Evolutionary conservation across 2,113 vertebrate species (phyloP).

Genomic region (Clinocottus analis): DNA sequence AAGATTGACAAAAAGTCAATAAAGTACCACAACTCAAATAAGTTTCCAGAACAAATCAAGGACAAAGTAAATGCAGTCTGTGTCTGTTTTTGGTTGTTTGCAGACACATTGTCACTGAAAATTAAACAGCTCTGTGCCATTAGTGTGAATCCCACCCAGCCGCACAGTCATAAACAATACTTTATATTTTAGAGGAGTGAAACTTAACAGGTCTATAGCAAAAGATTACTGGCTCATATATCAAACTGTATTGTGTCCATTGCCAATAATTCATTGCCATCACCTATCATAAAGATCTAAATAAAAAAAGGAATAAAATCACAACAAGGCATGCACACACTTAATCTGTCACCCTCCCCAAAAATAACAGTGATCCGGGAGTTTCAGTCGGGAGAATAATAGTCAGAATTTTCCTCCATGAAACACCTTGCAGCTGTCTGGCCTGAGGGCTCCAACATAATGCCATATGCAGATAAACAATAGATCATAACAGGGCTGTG

Average conservation of each 20-base stretch:
- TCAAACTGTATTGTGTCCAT: background rate
- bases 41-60: background rate
- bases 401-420: constrained; percentile 26
- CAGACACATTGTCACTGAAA: background rate
- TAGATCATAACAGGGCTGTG: constrained; percentile 71
- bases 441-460: constrained; percentile 33
- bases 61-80: background rate
- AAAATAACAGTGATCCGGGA: constrained; percentile 10
- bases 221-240: background rate
- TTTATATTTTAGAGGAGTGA: background rate
- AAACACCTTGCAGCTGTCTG: constrained; percentile 56
- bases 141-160: background rate
- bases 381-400: constrained; percentile 25
- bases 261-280: background rate
- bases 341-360: background rate
- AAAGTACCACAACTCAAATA: background rate
- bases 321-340: background rate
- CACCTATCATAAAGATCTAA: background rate
- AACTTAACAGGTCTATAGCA: background rate
- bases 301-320: background rate
- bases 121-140: constrained; percentile 2
- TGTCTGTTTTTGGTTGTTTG: background rate
- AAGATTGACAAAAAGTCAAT: background rate
- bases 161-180: background rate
- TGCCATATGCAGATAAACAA: constrained; percentile 71